Evolutionary conservation across 2,797 vertebrate genomes (phyloP), one percentile per base, ranked within the genome.

Genomic region (Peromyscus attwateri): DNA sequence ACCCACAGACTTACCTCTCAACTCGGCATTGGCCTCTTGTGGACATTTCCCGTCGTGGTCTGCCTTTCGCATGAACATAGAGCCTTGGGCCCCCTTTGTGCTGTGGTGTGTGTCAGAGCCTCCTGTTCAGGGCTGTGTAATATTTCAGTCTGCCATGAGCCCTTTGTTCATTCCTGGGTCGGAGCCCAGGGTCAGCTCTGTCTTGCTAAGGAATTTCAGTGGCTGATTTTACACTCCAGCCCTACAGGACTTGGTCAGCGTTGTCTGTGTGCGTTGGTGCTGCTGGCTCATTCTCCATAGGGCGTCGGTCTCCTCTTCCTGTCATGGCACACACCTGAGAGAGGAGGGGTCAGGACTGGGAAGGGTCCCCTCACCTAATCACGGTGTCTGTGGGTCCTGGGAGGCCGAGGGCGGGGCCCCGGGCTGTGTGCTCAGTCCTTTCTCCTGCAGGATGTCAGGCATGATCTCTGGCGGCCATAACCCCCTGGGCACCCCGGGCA

Each of bases 391-490:
- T 17, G 80, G 57, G 37, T 17, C 37, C 2, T 21, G 40, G 81
- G 27, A 64, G 49, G 31, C 29, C 0, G 57, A 64, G 60, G 52
- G 40, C 43, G 25, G 43, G 14, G 80, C n/a, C 40, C 40, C 3
- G 19, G 62, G 17, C 52, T 5, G 16, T 14, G 29, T 66, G 19
- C n/a, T 43, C 13, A 55, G 16, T 40, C 19, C 12, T 16, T 12
- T 73, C 49, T 37, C n/a, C 64, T 82, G 0, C 98, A 99, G 99
- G 95, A 99, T 99, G 99, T 99, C 99, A 0, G 99, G 99, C 87
- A 99, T 99, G 99, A 99, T 99, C 98, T 99, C 99, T 0, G 99
- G 99, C 16, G 97, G 99, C 0, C 99, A 99, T 31, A 99, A 99
- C 6, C 96, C 99, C 43, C 71, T 99, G 98, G 99, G 99, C 13